Conservation (phyloP, 2,797 vertebrate genomes). For the Crocodylus rhombifer region DNA sequence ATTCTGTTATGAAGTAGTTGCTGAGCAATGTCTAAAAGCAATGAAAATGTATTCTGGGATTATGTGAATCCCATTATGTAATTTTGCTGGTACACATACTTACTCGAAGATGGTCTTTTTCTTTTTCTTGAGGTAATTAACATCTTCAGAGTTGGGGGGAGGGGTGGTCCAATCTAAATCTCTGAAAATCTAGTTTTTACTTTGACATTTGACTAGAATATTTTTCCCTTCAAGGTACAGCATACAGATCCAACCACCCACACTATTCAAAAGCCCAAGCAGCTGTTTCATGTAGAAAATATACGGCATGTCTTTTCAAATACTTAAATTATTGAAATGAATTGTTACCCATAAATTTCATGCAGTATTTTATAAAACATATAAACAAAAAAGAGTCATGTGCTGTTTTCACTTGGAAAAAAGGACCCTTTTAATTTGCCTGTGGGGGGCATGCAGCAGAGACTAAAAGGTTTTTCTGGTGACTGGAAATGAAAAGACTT, state of each 20-base stretch:
- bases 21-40: slow-evolving; percentile 51
- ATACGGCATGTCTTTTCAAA: slow-evolving; percentile 41
- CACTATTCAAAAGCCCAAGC: slow-evolving; percentile 45
- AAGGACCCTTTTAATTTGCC: background rate
- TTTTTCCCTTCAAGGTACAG: slow-evolving; percentile 67
- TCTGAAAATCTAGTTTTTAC: slow-evolving; percentile 70
- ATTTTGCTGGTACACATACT: slow-evolving; percentile 69
- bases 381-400: background rate
- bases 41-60: slow-evolving; percentile 22
- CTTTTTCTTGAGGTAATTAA: slow-evolving; percentile 71
- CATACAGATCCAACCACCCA: slow-evolving; percentile 71
- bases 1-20: slow-evolving; percentile 49
- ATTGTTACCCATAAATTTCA: slow-evolving; percentile 62
- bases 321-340: slow-evolving; percentile 21
- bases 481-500: background rate
- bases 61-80: slow-evolving; percentile 67
- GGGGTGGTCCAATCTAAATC: slow-evolving; percentile 44
- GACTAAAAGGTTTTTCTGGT: background rate
- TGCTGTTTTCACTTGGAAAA: slow-evolving; percentile 19
- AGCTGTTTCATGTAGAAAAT: slow-evolving; percentile 67
- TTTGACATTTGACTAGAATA: slow-evolving; percentile 72
- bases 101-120: slow-evolving; percentile 16
- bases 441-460: background rate
- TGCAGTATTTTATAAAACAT: slow-evolving; percentile 15
- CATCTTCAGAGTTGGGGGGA: slow-evolving; percentile 41